These are phyloP conservation scores for Peromyscus eremicus DNA, from an alignment of 2,797 vertebrate species.

Conservation along the genomic window DNA sequence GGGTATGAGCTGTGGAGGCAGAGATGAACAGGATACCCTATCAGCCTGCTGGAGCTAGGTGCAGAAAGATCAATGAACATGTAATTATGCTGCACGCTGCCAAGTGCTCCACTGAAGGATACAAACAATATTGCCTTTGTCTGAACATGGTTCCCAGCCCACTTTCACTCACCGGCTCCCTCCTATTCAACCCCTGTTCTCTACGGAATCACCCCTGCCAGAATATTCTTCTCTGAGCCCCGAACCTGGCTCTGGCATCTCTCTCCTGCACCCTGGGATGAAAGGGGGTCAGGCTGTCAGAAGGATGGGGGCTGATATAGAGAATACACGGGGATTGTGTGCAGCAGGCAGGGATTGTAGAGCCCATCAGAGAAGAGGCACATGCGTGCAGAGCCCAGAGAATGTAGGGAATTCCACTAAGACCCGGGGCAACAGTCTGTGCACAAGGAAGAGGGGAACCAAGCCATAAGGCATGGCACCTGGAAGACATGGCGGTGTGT, in stretches of 20 bases:
- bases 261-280: not conserved
- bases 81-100: not conserved
- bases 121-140: conserved; percentile 51
- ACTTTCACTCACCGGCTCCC: not conserved
- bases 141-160: not conserved
- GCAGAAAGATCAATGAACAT: not conserved
- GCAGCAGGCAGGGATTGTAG: not conserved
- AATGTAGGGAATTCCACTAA: not conserved
- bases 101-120: not conserved
- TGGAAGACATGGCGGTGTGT: not conserved
- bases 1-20: not conserved
- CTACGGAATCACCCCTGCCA: not conserved
- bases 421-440: not conserved
- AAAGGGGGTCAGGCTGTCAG: not conserved
- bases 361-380: not conserved
- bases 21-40: not conserved
- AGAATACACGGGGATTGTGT: not conserved
- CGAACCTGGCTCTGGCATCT: not conserved
- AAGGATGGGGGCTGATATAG: not conserved
- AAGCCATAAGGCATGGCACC: not conserved
- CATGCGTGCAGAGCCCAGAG: not conserved
- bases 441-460: not conserved
- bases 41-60: not conserved
- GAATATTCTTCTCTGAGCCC: not conserved
- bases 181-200: not conserved